A percentile compares a stretch with the other conserved stretches of the same genome.
Evolutionary conservation across 1,140 invertebrate species (phyloP).

Genomic region (Lepidurus arcticus): DNA sequence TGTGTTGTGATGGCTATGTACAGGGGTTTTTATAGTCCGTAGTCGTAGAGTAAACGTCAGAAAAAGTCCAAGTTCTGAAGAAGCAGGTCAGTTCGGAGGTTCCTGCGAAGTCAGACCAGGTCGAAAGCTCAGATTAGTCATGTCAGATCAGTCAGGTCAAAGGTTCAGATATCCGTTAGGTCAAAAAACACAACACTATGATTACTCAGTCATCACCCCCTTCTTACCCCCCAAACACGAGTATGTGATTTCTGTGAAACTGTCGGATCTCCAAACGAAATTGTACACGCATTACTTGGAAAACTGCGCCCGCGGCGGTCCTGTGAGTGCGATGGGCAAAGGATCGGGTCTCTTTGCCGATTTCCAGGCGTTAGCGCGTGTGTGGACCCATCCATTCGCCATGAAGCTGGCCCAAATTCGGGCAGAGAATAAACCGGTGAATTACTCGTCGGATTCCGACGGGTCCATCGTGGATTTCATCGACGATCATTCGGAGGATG

Average conservation of each 20-base stretch:
- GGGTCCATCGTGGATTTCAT: constrained; percentile 74
- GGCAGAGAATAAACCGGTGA: constrained; percentile 7
- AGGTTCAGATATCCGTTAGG: too few relatives aligned
- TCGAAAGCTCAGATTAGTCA: too few relatives aligned
- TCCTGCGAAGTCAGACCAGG: too few relatives aligned
- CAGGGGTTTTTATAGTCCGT: too few relatives aligned
- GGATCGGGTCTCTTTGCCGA: constrained; percentile 67
- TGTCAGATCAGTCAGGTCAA: too few relatives aligned
- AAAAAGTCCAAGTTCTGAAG: too few relatives aligned
- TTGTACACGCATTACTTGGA: constrained; percentile 72
- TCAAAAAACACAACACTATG: too few relatives aligned
- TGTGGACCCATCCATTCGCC: constrained; percentile 84
- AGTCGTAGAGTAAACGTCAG: too few relatives aligned
- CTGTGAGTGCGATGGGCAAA: constrained; percentile 40
- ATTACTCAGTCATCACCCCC: constrained; percentile 84
- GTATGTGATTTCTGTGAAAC: constrained; percentile 81
- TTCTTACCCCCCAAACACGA: constrained; percentile 92
- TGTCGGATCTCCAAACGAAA: constrained; percentile 75
- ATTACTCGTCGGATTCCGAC: constrained; percentile 53
- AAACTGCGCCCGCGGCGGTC: constrained; percentile 40
- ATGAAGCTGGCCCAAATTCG: constrained; percentile 41
- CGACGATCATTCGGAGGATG: constrained; percentile 49
- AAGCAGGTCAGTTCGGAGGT: too few relatives aligned
- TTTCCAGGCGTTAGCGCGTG: constrained; percentile 75
- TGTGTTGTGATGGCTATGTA: too few relatives aligned